phyloP scores from a whole-genome alignment of 2,113 vertebrate genomes.

The Ariopsis seemanni region DNA sequence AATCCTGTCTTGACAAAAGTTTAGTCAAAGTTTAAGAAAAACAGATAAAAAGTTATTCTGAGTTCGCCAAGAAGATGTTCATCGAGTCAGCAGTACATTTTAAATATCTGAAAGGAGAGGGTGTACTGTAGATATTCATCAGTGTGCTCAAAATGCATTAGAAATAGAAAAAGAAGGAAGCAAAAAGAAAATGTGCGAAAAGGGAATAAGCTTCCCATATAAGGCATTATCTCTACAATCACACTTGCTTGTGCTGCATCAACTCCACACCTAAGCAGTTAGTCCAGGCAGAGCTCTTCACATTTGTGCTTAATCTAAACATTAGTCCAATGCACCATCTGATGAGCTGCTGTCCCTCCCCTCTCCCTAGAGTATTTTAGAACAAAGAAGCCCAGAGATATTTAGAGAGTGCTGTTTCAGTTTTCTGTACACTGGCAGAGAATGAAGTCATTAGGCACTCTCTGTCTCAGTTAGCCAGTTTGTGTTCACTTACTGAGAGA shows the following conservation, averaged over 20 bases:
- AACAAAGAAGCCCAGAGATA: conserved; percentile 35
- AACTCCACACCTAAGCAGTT: background rate
- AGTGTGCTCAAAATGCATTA: background rate
- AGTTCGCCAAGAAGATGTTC: background rate
- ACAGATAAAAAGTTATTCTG: conserved; percentile 2
- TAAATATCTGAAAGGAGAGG: background rate
- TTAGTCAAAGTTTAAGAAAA: conserved; percentile 1
- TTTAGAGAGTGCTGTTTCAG: conserved; percentile 24
- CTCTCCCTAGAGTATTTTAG: background rate
- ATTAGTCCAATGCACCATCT: background rate
- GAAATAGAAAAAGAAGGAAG: background rate
- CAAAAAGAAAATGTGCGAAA: background rate
- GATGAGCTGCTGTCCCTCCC: conserved; percentile 8
- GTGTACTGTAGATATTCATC: background rate
- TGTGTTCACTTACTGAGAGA: conserved; percentile 30
- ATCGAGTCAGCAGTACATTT: background rate
- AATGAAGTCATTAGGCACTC: conserved; percentile 27
- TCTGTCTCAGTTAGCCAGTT: conserved; percentile 34
- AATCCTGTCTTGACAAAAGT: background rate
- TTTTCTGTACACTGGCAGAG: conserved; percentile 20
- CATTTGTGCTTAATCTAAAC: background rate
- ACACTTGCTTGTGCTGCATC: background rate
- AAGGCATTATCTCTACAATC: background rate
- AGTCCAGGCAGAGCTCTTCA: background rate
- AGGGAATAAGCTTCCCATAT: background rate